Conservation (phyloP, 1,140 invertebrate species). For the Drosophila eugracilis region DNA sequence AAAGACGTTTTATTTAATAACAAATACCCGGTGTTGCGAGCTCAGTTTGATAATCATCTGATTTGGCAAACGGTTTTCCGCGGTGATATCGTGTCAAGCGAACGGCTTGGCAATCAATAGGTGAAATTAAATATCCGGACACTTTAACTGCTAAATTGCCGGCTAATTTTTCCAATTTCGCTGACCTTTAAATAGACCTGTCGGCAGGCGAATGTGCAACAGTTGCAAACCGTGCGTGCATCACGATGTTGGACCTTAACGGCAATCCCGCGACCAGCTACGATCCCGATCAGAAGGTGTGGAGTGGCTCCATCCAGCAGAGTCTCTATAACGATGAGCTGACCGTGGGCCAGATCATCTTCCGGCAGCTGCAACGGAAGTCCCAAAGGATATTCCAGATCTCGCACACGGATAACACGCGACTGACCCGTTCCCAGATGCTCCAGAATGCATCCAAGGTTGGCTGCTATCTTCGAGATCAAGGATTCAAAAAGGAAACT, state of each 20-base stretch:
- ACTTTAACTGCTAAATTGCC: slow-evolving; percentile 55
- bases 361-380: slow-evolving; percentile 54
- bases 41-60: slow-evolving; percentile 9
- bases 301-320: slow-evolving; percentile 52
- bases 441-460: slow-evolving; percentile 58
- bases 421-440: slow-evolving; percentile 64
- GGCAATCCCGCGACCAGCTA: slow-evolving; percentile 51
- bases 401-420: slow-evolving; percentile 70
- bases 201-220: slow-evolving; percentile 14
- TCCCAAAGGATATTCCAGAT: slow-evolving; percentile 69
- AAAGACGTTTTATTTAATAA: background rate
- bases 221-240: slow-evolving; percentile 45
- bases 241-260: slow-evolving; percentile 55
- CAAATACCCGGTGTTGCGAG: slow-evolving; percentile 7
- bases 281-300: slow-evolving; percentile 41
- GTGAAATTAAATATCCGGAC: slow-evolving; percentile 45
- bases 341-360: slow-evolving; percentile 67
- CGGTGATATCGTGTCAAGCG: slow-evolving; percentile 31
- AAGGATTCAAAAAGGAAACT: slow-evolving; percentile 49
- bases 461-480: slow-evolving; percentile 45
- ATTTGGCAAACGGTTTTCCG: slow-evolving; percentile 15
- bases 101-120: slow-evolving; percentile 31
- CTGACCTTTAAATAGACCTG: slow-evolving; percentile 61
- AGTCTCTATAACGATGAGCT: slow-evolving; percentile 64
- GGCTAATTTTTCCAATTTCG: slow-evolving; percentile 43